A percentile compares a stretch with the other conserved stretches of the same genome.
phyloP scores from a whole-genome alignment of 2,888 invertebrate species.

The Nymphalis polychloros region DNA sequence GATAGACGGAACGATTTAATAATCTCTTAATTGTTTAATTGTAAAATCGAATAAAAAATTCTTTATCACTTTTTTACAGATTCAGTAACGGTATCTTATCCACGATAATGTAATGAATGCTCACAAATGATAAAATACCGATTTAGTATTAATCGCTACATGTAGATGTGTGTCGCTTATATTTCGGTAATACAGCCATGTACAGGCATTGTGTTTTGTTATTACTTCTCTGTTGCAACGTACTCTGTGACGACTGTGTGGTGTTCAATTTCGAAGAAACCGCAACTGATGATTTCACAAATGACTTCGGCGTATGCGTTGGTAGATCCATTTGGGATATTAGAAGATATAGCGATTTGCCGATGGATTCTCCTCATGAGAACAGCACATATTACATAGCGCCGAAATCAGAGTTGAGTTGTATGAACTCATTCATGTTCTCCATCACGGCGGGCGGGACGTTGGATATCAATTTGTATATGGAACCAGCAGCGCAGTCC shows the following conservation, averaged over 20 bases:
- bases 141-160: conserved; percentile 33
- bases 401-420: conserved; percentile 48
- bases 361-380: conserved; percentile 44
- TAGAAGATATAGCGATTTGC: conserved; percentile 45
- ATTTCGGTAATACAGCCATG: conserved; percentile 9
- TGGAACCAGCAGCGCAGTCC: conserved; percentile 40
- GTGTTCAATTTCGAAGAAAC: conserved; percentile 52
- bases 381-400: conserved; percentile 47
- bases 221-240: conserved; percentile 28
- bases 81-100: conserved; percentile 44
- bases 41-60: conserved; percentile 26
- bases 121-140: conserved; percentile 37
- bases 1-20: not conserved
- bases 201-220: conserved; percentile 25
- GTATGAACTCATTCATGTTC: conserved; percentile 51
- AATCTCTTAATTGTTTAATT: conserved; percentile 21
- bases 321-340: conserved; percentile 47
- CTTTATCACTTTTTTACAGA: conserved; percentile 35
- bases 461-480: conserved; percentile 50
- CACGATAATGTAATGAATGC: conserved; percentile 41
- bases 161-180: conserved; percentile 16
- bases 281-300: conserved; percentile 41
- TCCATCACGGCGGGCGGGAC: conserved; percentile 47
- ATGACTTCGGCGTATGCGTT: conserved; percentile 44
- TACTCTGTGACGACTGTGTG: conserved; percentile 45